Conservation (phyloP, 1,140 invertebrate species). For the Cyrtorhinus lividipennis region DNA sequence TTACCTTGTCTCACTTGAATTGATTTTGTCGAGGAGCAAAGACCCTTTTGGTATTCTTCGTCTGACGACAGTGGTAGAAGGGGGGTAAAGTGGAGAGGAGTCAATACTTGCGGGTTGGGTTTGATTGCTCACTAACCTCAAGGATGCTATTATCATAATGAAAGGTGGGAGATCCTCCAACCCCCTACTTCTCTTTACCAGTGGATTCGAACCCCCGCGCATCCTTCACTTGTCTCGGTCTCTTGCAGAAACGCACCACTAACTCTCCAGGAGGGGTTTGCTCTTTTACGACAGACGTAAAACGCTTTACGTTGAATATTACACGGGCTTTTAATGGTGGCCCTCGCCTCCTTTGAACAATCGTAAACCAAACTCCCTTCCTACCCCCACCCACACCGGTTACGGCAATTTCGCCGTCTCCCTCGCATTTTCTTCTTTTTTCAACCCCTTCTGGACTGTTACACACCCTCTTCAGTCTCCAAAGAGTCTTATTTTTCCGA, state of each 20-base stretch:
- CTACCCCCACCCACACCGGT: neutral
- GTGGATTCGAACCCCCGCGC: no score
- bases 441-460: no score
- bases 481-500: no score
- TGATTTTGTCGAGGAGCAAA: neutral
- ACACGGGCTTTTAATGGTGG: conserved; percentile 14
- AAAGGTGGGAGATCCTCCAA: neutral
- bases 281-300: conserved; percentile 11
- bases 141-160: conserved; percentile 7
- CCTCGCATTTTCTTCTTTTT: neutral
- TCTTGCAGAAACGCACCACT: neutral
- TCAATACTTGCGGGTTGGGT: neutral
- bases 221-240: no score
- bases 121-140: conserved; percentile 8
- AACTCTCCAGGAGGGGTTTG: neutral
- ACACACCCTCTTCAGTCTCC: no score
- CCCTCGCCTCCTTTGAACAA: conserved; percentile 11
- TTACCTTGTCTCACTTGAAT: neutral
- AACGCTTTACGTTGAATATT: conserved; percentile 14
- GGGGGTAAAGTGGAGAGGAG: neutral
- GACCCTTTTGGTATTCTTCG: no score
- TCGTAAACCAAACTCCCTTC: conserved; percentile 6
- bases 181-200: no score
- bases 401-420: neutral
- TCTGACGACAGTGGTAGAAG: neutral